Evolutionary conservation across 2,113 vertebrate species (phyloP).

Genomic region (Albula goreensis): DNA sequence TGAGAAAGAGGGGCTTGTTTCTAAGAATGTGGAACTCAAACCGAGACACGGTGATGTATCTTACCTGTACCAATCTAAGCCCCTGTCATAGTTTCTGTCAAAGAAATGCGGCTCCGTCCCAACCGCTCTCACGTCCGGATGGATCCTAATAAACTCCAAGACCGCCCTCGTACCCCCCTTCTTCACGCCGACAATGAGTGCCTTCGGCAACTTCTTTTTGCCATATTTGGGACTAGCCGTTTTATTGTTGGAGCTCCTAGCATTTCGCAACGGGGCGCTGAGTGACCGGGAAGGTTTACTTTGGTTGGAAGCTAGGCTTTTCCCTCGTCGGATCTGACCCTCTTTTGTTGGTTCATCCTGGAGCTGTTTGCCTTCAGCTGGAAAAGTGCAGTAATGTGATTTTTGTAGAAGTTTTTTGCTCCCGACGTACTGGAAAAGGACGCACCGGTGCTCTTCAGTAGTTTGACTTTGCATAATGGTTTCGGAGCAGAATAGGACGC

Average conservation of each 20-base stretch:
- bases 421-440: slow-evolving; percentile 59
- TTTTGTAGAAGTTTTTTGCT: slow-evolving; percentile 80
- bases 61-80: slow-evolving; percentile 97
- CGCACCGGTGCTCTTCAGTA: slow-evolving; percentile 68
- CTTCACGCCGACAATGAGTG: slow-evolving; percentile 91
- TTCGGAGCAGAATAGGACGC: slow-evolving; percentile 77
- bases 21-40: background rate
- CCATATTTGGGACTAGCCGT: slow-evolving; percentile 65
- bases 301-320: slow-evolving; percentile 41
- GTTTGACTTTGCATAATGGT: slow-evolving; percentile 69
- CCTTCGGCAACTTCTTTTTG: slow-evolving; percentile 85
- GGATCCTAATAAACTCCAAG: slow-evolving; percentile 93
- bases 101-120: slow-evolving; percentile 96
- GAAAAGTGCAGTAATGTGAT: slow-evolving; percentile 66
- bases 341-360: slow-evolving; percentile 38
- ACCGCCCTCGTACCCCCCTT: slow-evolving; percentile 94
- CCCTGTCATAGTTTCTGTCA: slow-evolving; percentile 90
- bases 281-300: slow-evolving; percentile 38
- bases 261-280: slow-evolving; percentile 35
- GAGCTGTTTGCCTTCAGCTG: slow-evolving; percentile 49
- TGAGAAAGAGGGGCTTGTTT: background rate
- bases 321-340: slow-evolving; percentile 24
- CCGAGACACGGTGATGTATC: slow-evolving; percentile 29
- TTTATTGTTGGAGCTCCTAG: slow-evolving; percentile 53
- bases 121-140: slow-evolving; percentile 90